phyloP scores from a whole-genome alignment of 1,140 invertebrate genomes.

The Probaryconus sp. region DNA sequence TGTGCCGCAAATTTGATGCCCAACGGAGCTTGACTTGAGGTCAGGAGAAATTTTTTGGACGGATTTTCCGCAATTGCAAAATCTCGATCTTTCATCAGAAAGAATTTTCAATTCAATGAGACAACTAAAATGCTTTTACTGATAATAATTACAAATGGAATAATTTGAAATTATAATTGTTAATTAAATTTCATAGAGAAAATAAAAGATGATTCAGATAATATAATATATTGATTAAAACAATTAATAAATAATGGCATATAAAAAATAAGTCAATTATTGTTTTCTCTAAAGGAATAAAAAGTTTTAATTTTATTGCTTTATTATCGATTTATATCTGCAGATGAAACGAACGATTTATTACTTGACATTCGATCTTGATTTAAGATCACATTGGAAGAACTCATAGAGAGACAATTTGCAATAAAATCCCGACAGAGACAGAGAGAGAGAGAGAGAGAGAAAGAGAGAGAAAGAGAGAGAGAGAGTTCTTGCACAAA shows the following conservation, averaged over 20 bases:
- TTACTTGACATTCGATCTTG: constrained; percentile 30
- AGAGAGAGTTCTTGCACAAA: too few species aligned
- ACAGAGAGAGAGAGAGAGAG: too few species aligned
- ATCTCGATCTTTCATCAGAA: neutral
- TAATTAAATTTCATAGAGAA: too few species aligned
- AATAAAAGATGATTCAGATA: too few species aligned
- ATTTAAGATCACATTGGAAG: constrained; percentile 7
- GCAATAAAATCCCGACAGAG: constrained; percentile 3
- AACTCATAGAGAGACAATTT: neutral
- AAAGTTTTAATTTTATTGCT: neutral
- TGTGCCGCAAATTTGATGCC: constrained; percentile 36
- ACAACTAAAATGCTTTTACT: too few species aligned
- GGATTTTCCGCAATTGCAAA: neutral
- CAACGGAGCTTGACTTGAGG: constrained; percentile 9
- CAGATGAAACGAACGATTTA: constrained; percentile 22
- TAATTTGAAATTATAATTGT: too few species aligned
- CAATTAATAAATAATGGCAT: too few species aligned
- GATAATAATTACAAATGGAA: too few species aligned
- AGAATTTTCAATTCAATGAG: constrained; percentile 2
- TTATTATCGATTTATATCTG: neutral
- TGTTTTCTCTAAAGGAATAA: neutral
- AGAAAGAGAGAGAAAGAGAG: too few species aligned
- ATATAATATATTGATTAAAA: too few species aligned
- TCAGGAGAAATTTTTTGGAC: constrained; percentile 23
- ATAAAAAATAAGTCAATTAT: too few species aligned